phyloP scores from a whole-genome alignment of 37 sponge, comb jelly and placozoan genomes.

The Chondrosia reniformis region DNA sequence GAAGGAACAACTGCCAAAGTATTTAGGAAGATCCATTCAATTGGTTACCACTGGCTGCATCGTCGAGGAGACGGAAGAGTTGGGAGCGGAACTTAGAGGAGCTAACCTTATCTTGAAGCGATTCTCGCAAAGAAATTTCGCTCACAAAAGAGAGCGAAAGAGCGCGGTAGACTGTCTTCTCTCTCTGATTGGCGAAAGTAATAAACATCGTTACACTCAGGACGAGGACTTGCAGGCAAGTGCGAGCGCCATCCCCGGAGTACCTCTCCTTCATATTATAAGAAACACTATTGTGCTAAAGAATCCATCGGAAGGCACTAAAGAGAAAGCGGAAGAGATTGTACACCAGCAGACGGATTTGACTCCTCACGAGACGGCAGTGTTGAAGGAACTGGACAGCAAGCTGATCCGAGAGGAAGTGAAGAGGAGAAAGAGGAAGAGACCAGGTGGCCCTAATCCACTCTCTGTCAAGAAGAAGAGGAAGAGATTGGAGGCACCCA shows the following conservation, averaged over 20 bases:
- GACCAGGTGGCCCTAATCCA: conserved; percentile 82
- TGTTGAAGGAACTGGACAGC: conserved; percentile 28
- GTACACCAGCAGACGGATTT: conserved; percentile 40
- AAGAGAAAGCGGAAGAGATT: conserved; percentile 50
- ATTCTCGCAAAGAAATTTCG: conserved; percentile 55
- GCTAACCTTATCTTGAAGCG: conserved; percentile 66
- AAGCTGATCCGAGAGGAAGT: background rate
- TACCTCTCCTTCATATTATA: conserved; percentile 66
- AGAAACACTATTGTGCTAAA: conserved; percentile 73
- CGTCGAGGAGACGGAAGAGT: conserved; percentile 35
- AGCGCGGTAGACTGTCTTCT: conserved; percentile 67
- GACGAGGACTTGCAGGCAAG: too few relatives aligned
- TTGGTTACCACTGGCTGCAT: conserved; percentile 67
- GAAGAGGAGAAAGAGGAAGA: conserved; percentile 39
- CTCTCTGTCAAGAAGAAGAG: conserved; percentile 80
- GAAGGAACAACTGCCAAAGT: conserved; percentile 90
- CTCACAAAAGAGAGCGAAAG: conserved; percentile 31
- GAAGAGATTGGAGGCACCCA: conserved; percentile 13
- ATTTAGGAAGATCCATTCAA: conserved; percentile 70
- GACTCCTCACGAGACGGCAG: conserved; percentile 33
- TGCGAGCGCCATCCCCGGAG: conserved; percentile 43
- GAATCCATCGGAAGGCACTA: conserved; percentile 47
- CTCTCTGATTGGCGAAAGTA: conserved; percentile 63
- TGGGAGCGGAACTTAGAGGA: conserved; percentile 62
- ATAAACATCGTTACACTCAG: too few relatives aligned